A percentile compares a stretch with the other conserved stretches of the same genome.
Conservation (phyloP, 2,797 vertebrate species). For the Sebastes alutus region DNA sequence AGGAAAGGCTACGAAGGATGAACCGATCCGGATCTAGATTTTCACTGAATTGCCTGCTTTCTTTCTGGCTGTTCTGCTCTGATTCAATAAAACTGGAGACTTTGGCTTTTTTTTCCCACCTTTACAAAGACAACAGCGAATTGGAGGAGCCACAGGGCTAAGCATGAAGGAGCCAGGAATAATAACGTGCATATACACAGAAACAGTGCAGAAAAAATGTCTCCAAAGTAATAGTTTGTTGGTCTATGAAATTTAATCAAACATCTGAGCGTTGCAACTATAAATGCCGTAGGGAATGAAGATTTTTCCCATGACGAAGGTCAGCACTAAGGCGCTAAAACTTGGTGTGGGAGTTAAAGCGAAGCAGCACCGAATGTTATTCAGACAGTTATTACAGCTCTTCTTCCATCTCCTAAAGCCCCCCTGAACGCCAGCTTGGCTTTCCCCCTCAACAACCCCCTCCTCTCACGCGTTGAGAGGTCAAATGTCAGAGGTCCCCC, state of each 20-base stretch:
- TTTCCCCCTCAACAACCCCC: constrained; percentile 58
- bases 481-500: constrained; percentile 85
- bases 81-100: constrained; percentile 25
- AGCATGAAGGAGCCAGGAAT: neutral
- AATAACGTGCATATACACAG: constrained; percentile 18
- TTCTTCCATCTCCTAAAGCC: constrained; percentile 55
- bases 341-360: constrained; percentile 9
- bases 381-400: constrained; percentile 60
- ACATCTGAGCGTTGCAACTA: neutral
- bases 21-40: constrained; percentile 13
- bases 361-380: constrained; percentile 6
- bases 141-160: constrained; percentile 16
- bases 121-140: constrained; percentile 37
- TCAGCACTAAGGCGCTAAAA: neutral
- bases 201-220: constrained; percentile 2
- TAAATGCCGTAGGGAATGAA: neutral
- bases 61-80: constrained; percentile 11
- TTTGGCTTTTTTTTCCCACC: constrained; percentile 2
- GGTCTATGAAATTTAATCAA: neutral
- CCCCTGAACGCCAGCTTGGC: constrained; percentile 59
- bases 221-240: constrained; percentile 12
- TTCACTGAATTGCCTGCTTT: neutral
- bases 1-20: constrained; percentile 15
- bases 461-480: constrained; percentile 77
- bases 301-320: neutral